Conservation (phyloP, 64 coral and sea anemone species). For the Pocillopora verrucosa region DNA sequence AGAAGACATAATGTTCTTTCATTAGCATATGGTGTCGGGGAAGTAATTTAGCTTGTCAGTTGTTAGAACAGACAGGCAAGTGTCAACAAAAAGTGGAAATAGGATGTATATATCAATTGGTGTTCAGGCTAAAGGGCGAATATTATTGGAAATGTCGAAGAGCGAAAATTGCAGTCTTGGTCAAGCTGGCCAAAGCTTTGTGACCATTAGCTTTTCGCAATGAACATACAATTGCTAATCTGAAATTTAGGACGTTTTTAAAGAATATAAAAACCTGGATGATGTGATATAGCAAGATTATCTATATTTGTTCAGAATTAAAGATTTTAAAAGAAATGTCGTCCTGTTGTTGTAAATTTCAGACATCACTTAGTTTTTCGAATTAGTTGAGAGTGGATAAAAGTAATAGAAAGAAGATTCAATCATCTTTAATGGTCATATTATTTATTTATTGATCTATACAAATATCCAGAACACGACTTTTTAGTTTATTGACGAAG, state of each 20-base stretch:
- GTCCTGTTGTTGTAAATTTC: neutral
- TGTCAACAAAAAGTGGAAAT: neutral
- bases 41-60: constrained; percentile 22
- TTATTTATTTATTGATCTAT: neutral
- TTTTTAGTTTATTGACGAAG: neutral
- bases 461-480: neutral
- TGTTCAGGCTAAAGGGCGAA: neutral
- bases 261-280: neutral
- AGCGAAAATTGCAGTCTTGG: neutral
- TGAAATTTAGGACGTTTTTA: neutral
- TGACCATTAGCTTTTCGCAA: neutral
- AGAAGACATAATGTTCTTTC: neutral
- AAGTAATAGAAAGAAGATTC: neutral
- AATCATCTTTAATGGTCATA: neutral
- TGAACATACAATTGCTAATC: neutral
- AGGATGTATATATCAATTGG: neutral
- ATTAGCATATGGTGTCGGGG: constrained; percentile 7
- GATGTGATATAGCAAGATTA: neutral
- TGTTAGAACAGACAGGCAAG: neutral
- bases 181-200: neutral
- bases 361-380: neutral
- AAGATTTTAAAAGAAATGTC: neutral
- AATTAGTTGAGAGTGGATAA: neutral
- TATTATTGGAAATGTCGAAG: neutral
- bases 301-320: neutral